Evolutionary conservation across 2,888 invertebrate genomes (phyloP).

Genomic region (Cephus runcator): DNA sequence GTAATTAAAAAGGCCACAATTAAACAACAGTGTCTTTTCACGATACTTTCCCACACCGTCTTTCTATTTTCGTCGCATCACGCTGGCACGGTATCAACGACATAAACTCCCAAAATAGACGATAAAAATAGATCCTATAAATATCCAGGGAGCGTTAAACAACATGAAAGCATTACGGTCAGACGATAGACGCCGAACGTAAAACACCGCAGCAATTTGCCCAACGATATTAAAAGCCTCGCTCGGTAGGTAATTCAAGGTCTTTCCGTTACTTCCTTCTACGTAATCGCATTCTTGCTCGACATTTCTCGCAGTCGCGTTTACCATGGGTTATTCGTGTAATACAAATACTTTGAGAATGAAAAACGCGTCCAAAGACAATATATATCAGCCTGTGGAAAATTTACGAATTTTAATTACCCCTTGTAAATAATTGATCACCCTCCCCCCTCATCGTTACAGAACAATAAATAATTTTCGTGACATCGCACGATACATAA

Average conservation of each 20-base stretch:
- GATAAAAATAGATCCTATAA: slow-evolving; percentile 18
- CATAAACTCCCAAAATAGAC: slow-evolving; percentile 5
- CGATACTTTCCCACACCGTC: not conserved
- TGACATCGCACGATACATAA: not conserved
- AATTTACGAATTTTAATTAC: not conserved
- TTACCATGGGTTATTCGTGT: not conserved
- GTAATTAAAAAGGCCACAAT: not conserved
- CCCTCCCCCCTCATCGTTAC: too few species aligned
- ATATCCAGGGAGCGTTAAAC: slow-evolving; percentile 10
- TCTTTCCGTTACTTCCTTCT: not conserved
- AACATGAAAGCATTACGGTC: not conserved
- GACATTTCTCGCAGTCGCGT: not conserved
- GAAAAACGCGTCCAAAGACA: too few species aligned
- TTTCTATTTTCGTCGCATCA: not conserved
- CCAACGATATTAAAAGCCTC: not conserved
- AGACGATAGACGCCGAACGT: not conserved
- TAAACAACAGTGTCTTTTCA: not conserved
- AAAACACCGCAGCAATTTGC: not conserved
- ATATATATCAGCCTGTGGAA: not conserved
- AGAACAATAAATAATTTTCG: not conserved
- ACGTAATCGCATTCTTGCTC: not conserved
- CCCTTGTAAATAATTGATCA: not conserved
- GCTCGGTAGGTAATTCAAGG: not conserved
- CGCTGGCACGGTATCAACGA: slow-evolving; percentile 3
- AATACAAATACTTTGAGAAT: not conserved